These are phyloP conservation scores for Aviceda subcristata DNA, from an alignment of 2,113 vertebrate species.

Conservation along the genomic window DNA sequence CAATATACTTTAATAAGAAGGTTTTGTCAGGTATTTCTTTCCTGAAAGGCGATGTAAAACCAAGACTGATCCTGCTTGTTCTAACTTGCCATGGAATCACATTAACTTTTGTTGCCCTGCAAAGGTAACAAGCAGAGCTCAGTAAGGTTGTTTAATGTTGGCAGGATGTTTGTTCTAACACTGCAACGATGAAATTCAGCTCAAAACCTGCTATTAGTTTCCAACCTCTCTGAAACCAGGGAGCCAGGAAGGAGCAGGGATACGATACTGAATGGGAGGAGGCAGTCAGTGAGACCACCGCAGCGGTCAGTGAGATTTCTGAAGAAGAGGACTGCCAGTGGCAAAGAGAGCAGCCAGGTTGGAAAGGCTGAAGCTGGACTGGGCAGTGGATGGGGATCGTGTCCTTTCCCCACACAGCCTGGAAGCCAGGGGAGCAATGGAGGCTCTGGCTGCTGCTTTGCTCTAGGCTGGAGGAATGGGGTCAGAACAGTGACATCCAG, in stretches of 20 bases:
- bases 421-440: background rate
- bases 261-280: background rate
- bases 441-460: background rate
- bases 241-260: background rate
- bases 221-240: background rate
- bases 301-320: background rate
- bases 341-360: background rate
- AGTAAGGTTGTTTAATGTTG: background rate
- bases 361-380: background rate
- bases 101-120: background rate
- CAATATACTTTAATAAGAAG: background rate
- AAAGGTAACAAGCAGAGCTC: background rate
- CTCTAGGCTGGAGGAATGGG: background rate
- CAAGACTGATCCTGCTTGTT: background rate
- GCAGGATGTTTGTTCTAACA: background rate
- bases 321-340: background rate
- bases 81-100: background rate
- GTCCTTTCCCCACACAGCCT: background rate
- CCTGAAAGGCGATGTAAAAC: background rate
- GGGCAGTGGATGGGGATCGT: rapidly evolving
- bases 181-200: background rate
- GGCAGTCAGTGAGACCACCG: background rate
- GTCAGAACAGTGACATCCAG: background rate
- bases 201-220: background rate
- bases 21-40: background rate